Evolutionary conservation across 1,140 invertebrate species (phyloP).

Genomic region (Batillaria attramentaria): DNA sequence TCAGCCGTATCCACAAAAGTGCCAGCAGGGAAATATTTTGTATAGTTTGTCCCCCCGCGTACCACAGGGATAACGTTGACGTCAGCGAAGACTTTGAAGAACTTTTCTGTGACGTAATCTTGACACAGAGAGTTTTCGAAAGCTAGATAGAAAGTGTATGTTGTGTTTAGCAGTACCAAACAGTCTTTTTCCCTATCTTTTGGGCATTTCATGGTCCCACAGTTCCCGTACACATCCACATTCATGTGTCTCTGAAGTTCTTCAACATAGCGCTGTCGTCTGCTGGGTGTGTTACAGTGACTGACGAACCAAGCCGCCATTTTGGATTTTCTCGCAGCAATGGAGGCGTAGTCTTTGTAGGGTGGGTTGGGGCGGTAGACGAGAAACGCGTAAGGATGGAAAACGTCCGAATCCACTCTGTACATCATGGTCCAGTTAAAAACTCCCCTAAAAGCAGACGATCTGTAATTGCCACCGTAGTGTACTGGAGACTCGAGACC

Average conservation of each 20-base stretch:
- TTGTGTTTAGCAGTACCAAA: constrained; percentile 88
- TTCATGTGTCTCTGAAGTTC: constrained; percentile 76
- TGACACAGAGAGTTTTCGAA: constrained; percentile 70
- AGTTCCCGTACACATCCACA: constrained; percentile 80
- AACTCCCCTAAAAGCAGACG: constrained; percentile 21
- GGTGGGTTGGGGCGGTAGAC: constrained; percentile 53
- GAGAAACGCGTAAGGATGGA: constrained; percentile 90
- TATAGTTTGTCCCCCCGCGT: constrained; percentile 74
- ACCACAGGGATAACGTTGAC: constrained; percentile 72
- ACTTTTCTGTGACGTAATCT: constrained; percentile 70
- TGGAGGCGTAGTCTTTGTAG: background rate
- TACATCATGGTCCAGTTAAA: constrained; percentile 95
- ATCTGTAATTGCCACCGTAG: background rate
- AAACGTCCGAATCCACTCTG: constrained; percentile 92
- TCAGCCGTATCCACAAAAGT: constrained; percentile 96
- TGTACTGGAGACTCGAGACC: constrained; percentile 22
- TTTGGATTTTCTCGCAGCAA: constrained; percentile 67
- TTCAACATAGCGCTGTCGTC: constrained; percentile 74
- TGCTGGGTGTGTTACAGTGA: constrained; percentile 76
- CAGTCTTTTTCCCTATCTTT: constrained; percentile 83
- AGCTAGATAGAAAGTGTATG: constrained; percentile 77
- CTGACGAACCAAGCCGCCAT: constrained; percentile 71
- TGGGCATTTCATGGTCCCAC: constrained; percentile 71
- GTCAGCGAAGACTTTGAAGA: constrained; percentile 51
- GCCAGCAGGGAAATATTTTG: constrained; percentile 74